Percentiles rank a stretch among this genome's conserved stretches.
These are phyloP conservation scores for Triplophysa bombifrons DNA, from an alignment of 2,797 vertebrate genomes.

Conservation along the genomic window DNA sequence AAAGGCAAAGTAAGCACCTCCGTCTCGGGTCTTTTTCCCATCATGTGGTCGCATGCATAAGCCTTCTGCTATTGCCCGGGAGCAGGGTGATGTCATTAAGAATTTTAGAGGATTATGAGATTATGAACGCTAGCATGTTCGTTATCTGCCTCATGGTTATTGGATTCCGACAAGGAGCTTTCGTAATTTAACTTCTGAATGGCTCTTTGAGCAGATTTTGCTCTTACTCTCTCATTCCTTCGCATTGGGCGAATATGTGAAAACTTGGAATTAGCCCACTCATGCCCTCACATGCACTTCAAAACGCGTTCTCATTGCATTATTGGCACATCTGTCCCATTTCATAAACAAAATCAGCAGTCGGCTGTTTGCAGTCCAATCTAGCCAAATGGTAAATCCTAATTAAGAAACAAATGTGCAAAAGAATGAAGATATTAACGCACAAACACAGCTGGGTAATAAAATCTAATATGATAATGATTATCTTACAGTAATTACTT, in stretches of 20 bases:
- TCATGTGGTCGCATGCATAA: not conserved
- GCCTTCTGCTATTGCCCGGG: constrained; percentile 1
- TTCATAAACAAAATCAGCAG: constrained; percentile 41
- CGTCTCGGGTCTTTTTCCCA: not conserved
- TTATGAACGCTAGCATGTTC: constrained; percentile 52
- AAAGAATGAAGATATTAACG: not conserved
- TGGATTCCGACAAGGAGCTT: constrained; percentile 58
- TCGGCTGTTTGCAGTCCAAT: constrained; percentile 18
- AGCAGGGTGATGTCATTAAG: constrained; percentile 59
- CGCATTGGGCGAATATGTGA: not conserved
- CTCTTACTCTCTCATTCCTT: not conserved
- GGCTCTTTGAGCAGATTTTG: constrained; percentile 38
- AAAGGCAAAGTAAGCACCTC: constrained; percentile 8
- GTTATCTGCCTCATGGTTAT: constrained; percentile 52
- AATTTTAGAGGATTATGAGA: constrained; percentile 61
- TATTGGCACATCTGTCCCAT: constrained; percentile 38
- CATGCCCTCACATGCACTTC: constrained; percentile 9
- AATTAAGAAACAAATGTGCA: not conserved
- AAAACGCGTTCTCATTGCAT: constrained; percentile 48
- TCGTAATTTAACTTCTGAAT: constrained; percentile 56
- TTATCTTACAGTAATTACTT: not conserved
- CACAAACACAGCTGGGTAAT: constrained; percentile 13
- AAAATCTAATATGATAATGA: not conserved
- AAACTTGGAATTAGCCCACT: constrained; percentile 37
- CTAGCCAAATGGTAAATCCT: not conserved